Percentiles rank a stretch among this genome's conserved stretches.
These are phyloP conservation scores for Bicyclus anynana DNA, from an alignment of 1,140 invertebrate species.

Conservation along the genomic window DNA sequence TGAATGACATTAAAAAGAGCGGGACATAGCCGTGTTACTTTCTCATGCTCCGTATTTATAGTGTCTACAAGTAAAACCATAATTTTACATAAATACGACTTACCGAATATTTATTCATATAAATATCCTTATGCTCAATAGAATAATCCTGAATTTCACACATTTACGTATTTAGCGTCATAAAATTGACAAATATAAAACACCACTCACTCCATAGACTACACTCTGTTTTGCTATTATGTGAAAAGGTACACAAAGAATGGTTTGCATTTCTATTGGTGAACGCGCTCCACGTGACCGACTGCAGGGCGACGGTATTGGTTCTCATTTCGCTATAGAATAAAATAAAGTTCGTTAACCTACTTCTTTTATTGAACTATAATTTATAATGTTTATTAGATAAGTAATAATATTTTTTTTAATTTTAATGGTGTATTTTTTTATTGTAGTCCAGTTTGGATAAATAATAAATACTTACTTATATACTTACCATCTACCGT, in stretches of 20 bases:
- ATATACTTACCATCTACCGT: slow-evolving; percentile 40
- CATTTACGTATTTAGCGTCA: slow-evolving; percentile 76
- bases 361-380: slow-evolving; percentile 16
- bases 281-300: slow-evolving; percentile 61
- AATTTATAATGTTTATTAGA: not conserved
- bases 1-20: slow-evolving; percentile 73
- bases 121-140: slow-evolving; percentile 76
- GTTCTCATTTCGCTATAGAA: slow-evolving; percentile 29
- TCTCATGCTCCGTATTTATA: slow-evolving; percentile 55
- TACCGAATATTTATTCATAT: slow-evolving; percentile 77
- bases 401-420: slow-evolving; percentile 2
- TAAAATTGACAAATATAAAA: slow-evolving; percentile 77
- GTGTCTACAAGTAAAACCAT: slow-evolving; percentile 35
- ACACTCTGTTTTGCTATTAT: slow-evolving; percentile 73
- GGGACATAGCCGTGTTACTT: slow-evolving; percentile 67
- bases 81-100: slow-evolving; percentile 43
- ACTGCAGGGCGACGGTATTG: slow-evolving; percentile 44
- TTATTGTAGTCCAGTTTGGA: not conserved
- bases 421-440: slow-evolving; percentile 19
- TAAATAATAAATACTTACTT: not conserved
- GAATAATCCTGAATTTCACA: slow-evolving; percentile 77
- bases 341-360: slow-evolving; percentile 39
- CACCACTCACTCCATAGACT: slow-evolving; percentile 75
- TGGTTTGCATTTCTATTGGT: slow-evolving; percentile 63
- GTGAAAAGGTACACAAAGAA: slow-evolving; percentile 76